Evolutionary conservation across 2,797 vertebrate genomes (phyloP), one percentile per base, ranked within the genome.

Genomic region (Malacoraja senta): DNA sequence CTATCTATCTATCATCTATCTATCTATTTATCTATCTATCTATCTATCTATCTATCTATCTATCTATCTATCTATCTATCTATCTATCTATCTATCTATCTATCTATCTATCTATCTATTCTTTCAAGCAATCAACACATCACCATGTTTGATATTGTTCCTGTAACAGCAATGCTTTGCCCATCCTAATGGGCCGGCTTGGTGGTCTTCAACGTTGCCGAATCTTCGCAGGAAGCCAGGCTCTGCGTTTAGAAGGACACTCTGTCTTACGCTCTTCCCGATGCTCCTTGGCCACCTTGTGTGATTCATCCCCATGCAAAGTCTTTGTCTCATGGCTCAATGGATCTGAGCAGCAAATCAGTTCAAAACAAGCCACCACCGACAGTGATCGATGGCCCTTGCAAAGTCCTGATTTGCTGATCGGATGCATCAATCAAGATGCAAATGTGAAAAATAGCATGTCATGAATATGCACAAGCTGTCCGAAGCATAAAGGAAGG

Each of bases 391-490:
- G 98, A 99, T 99, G 98, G 96, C 95, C 96, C 96, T 97, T 97
- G 96, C 96, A 96, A 97, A 96, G 96, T 97, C 98, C 97, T 99
- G 98, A 99, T 99, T 99, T 93, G 96, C 97, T 98, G 98, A 99
- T 99, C 98, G 99, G 98, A 98, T 97, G 98, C 98, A 99, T 99
- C 98, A 98, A 99, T 99, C 98, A 98, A 98, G 97, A 99, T 98
- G 98, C 97, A 99, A 97, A 99, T 92, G 68, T 26, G 35, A 53
- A 74, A 91, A 91, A 91, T 72, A 74, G 65, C 38, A 38, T 91
- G 65, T 61, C 90, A 91, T 72, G 90, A 74, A 92, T 92, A 92
- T 92, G 90, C 68, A 88, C 61, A 88, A 88, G 84, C 71, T 92
- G 90, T 92, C 90, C 72, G 15, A 13, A 76, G 53, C 44, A 92